Conservation (phyloP, 92 coral and sea anemone species). For the Epizoanthus illoricatus region DNA sequence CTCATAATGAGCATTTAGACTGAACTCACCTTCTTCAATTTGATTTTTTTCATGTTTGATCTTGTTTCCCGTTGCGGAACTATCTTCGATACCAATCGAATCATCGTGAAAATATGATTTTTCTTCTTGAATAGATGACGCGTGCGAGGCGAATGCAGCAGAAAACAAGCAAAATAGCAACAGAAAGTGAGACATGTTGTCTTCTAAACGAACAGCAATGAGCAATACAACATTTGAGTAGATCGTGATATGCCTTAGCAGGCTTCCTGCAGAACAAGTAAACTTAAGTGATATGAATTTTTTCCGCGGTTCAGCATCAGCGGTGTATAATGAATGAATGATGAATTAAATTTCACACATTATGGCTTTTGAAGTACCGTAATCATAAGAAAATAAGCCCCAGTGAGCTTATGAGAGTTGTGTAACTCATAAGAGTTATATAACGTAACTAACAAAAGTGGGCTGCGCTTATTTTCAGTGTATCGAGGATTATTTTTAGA, state of each 20-base stretch:
- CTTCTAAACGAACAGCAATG: neutral
- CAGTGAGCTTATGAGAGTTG: too few relatives aligned
- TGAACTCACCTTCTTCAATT: neutral
- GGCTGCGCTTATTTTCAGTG: too few relatives aligned
- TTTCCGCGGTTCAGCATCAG: slow-evolving; percentile 4
- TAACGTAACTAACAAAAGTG: too few relatives aligned
- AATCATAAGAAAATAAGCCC: too few relatives aligned
- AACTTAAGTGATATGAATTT: neutral
- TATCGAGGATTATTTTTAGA: too few relatives aligned
- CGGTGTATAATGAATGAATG: neutral
- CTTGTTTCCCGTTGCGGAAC: neutral
- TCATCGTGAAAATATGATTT: neutral
- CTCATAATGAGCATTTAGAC: neutral
- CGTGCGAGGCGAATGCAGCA: neutral
- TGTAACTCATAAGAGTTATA: too few relatives aligned
- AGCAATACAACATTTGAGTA: neutral
- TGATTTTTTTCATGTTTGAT: neutral
- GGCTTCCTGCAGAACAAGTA: neutral
- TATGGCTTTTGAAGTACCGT: too few relatives aligned
- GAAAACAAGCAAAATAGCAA: neutral
- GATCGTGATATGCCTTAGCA: neutral
- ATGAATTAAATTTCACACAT: neutral
- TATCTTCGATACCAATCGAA: neutral
- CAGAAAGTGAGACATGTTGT: neutral
- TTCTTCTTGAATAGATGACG: neutral